Conservation (phyloP, 2,888 invertebrate species). For the Netelia virgata region DNA sequence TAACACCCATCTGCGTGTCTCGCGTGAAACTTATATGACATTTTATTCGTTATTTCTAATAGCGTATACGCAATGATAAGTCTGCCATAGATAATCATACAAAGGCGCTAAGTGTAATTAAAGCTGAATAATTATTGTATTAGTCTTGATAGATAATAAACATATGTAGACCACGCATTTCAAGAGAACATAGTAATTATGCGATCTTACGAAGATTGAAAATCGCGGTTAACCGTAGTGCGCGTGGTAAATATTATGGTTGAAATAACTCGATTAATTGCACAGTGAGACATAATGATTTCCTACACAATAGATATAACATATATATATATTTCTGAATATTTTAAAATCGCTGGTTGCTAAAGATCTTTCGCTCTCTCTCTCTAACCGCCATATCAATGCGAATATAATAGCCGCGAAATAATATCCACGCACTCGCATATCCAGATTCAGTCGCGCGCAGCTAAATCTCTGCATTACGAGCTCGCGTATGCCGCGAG, state of each 20-base stretch:
- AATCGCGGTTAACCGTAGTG: slow-evolving; percentile 12
- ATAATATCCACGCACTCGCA: slow-evolving; percentile 14
- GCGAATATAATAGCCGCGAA: neutral
- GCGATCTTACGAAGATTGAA: slow-evolving; percentile 30
- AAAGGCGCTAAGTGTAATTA: slow-evolving; percentile 37
- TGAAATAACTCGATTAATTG: slow-evolving; percentile 45
- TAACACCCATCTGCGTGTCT: neutral
- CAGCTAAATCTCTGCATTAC: slow-evolving; percentile 23
- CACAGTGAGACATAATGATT: slow-evolving; percentile 35
- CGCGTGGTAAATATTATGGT: slow-evolving; percentile 30
- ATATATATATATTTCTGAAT: neutral
- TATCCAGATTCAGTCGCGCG: neutral
- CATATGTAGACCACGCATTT: neutral
- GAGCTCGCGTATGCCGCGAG: slow-evolving; percentile 10
- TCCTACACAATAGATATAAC: neutral
- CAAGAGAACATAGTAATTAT: slow-evolving; percentile 20
- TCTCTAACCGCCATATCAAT: neutral
- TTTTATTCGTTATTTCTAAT: neutral
- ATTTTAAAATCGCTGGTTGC: neutral
- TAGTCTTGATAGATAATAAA: slow-evolving; percentile 14
- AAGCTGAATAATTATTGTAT: slow-evolving; percentile 11
- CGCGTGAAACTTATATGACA: neutral
- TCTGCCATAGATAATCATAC: neutral
- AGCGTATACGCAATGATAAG: slow-evolving; percentile 3
- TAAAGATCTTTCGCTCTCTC: neutral